These are phyloP conservation scores for Aldabrachelys gigantea DNA, from an alignment of 2,113 vertebrate genomes.

Conservation along the genomic window DNA sequence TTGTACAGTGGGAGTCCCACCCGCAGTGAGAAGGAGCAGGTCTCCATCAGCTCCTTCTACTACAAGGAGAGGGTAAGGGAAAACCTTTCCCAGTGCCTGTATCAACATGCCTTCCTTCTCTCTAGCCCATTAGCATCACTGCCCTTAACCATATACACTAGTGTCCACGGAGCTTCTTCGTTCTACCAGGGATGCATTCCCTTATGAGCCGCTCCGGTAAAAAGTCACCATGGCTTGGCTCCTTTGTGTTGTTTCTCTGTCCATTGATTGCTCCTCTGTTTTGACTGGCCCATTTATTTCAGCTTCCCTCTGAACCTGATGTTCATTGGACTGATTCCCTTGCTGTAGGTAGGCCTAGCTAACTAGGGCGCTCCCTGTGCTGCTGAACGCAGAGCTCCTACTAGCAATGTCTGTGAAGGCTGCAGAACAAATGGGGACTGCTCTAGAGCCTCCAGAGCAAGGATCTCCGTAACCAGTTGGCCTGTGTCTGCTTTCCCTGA, in stretches of 20 bases:
- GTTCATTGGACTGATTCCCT: not conserved
- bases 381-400: not conserved
- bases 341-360: not conserved
- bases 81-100: not conserved
- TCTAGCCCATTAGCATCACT: not conserved
- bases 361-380: not conserved
- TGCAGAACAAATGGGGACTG: not conserved
- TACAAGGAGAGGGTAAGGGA: slow-evolving; percentile 96
- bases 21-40: slow-evolving; percentile 94
- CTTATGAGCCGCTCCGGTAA: not conserved
- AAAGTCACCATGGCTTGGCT: not conserved
- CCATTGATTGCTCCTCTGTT: not conserved
- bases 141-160: not conserved
- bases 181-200: not conserved
- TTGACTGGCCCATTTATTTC: slow-evolving; percentile 15
- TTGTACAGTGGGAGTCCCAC: slow-evolving; percentile 96
- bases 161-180: not conserved
- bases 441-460: not conserved
- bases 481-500: not conserved
- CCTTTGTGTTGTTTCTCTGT: not conserved
- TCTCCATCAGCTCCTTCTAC: slow-evolving; percentile 98
- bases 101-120: not conserved
- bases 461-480: not conserved
- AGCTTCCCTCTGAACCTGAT: not conserved
- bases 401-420: not conserved